Percentiles rank a stretch among this genome's conserved stretches.
phyloP scores from a whole-genome alignment of 92 coral and sea anemone species.

The Zoanthus sociatus region DNA sequence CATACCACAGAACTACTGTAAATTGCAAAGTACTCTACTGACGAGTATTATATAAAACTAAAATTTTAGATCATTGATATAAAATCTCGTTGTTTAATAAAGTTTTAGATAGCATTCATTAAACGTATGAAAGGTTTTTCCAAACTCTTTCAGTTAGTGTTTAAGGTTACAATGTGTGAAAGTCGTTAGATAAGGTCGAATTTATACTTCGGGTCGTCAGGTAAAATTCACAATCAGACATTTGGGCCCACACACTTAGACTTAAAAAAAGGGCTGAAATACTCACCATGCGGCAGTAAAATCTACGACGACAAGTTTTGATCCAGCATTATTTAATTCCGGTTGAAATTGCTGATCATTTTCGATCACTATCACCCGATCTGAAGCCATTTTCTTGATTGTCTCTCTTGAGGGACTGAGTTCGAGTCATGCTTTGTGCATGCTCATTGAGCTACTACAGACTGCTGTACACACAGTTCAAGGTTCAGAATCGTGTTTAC shows the following conservation, averaged over 20 bases:
- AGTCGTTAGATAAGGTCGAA: background rate
- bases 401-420: no score
- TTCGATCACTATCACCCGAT: constrained; percentile 69
- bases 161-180: background rate
- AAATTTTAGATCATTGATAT: no score
- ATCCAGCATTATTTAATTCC: constrained; percentile 84
- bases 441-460: background rate
- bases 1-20: no score
- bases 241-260: background rate
- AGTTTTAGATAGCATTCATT: no score
- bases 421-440: background rate
- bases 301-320: constrained; percentile 88
- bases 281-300: constrained; percentile 93
- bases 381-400: constrained; percentile 74
- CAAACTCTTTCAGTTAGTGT: no score
- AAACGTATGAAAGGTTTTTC: no score
- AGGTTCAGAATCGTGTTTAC: constrained; percentile 52
- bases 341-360: constrained; percentile 77
- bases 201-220: background rate
- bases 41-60: no score
- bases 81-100: no score
- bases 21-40: no score
- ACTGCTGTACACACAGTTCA: constrained; percentile 24
- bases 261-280: background rate
- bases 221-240: background rate